Evolutionary conservation across 2,113 vertebrate species (phyloP).

Genomic region (Edolisoma coerulescens): DNA sequence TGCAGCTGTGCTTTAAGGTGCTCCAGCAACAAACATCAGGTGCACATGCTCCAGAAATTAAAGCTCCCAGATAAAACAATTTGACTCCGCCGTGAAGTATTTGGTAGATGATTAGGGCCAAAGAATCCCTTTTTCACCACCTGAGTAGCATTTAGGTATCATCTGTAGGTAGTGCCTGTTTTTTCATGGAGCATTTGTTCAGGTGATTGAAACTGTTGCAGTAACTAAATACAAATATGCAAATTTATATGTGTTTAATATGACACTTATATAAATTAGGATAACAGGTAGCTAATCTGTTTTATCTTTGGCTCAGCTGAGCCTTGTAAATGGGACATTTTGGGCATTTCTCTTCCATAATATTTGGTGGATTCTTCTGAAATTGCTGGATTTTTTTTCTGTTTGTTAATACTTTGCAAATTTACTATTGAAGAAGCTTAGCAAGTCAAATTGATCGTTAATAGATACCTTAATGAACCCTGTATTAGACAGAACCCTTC

Average conservation of each 20-base stretch:
- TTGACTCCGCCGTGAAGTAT: accelerated
- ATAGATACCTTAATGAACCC: neutral
- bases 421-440: neutral
- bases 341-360: neutral
- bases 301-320: neutral
- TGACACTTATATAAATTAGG: neutral
- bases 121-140: no score
- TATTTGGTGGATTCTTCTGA: neutral
- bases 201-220: neutral
- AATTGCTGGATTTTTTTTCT: neutral
- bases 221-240: neutral
- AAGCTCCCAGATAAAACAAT: accelerated
- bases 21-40: neutral
- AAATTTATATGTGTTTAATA: neutral
- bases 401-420: neutral
- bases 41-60: neutral
- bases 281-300: no score
- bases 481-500: neutral
- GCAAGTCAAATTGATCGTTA: neutral
- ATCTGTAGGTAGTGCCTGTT: neutral
- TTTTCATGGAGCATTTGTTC: neutral
- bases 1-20: neutral
- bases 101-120: neutral
- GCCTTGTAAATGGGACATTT: neutral
- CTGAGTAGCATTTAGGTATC: neutral